These are phyloP conservation scores for Lydus trimaculatus DNA, from an alignment of 2,888 invertebrate species.

Conservation along the genomic window DNA sequence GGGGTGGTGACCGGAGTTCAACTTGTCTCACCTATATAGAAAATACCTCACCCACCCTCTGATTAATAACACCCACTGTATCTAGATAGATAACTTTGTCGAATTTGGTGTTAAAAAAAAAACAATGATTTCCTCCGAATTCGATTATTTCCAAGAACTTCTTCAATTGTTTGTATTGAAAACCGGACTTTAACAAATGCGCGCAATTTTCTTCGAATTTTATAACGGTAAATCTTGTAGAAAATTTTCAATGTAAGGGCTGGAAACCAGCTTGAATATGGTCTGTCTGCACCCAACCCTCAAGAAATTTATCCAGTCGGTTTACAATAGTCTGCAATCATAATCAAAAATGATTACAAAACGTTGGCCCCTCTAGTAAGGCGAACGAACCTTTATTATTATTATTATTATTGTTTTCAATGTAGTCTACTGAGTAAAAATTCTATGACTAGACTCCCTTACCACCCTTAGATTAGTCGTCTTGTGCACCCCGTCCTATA, in stretches of 20 bases:
- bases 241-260: constrained; percentile 34
- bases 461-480: constrained; percentile 44
- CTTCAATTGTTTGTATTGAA: not conserved
- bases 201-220: not conserved
- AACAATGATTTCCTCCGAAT: not conserved
- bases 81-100: constrained; percentile 41
- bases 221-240: not conserved
- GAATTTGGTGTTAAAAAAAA: constrained; percentile 33
- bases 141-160: not conserved
- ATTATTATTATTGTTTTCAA: not conserved
- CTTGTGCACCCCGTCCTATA: constrained; percentile 29
- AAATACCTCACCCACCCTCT: constrained; percentile 33
- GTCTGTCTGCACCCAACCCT: constrained; percentile 39
- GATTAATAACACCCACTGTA: constrained; percentile 29
- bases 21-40: constrained; percentile 30
- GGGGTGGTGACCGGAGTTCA: constrained; percentile 43
- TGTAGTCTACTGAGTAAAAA: constrained; percentile 2
- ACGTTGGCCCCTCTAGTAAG: constrained; percentile 8
- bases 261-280: constrained; percentile 39
- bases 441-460: constrained; percentile 33
- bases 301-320: constrained; percentile 41
- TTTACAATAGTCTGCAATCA: constrained; percentile 40
- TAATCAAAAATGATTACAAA: constrained; percentile 34
- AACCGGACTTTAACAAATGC: not conserved
- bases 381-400: constrained; percentile 2